phyloP scores from a whole-genome alignment of 2,888 invertebrate species.

The Clostera curtula region DNA sequence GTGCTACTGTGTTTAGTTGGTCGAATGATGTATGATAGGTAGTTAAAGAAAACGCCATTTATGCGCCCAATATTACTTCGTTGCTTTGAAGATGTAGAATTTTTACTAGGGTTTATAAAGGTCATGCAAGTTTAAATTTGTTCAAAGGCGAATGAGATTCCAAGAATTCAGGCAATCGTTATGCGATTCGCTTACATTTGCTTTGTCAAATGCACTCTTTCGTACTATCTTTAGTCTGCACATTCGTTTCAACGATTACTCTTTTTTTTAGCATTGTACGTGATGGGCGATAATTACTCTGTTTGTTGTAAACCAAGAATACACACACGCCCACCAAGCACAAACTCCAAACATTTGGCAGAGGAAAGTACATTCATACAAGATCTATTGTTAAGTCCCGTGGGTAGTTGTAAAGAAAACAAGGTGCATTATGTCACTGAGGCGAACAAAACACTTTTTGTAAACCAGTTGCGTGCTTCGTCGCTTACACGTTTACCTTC shows the following conservation, averaged over 20 bases:
- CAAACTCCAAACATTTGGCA: conserved; percentile 31
- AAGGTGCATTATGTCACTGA: conserved; percentile 10
- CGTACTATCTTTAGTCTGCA: conserved; percentile 1
- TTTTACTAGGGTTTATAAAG: too few relatives aligned
- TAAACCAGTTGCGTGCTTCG: conserved; percentile 9
- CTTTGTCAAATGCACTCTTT: conserved; percentile 5
- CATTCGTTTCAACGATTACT: conserved; percentile 9
- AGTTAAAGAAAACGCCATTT: too few relatives aligned
- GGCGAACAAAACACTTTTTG: conserved; percentile 6
- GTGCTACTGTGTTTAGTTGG: too few relatives aligned
- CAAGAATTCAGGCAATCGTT: conserved; percentile 1
- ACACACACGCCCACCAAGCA: conserved; percentile 24
- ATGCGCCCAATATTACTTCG: too few relatives aligned
- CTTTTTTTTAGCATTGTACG: conserved; percentile 12
- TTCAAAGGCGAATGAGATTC: neutral
- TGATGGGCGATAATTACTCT: conserved; percentile 8
- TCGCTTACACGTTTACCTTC: conserved; percentile 9
- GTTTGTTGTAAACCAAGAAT: conserved; percentile 18
- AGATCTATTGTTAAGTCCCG: conserved; percentile 24
- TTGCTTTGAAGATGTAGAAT: too few relatives aligned
- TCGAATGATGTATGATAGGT: too few relatives aligned
- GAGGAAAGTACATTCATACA: conserved; percentile 22
- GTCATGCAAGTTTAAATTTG: too few relatives aligned
- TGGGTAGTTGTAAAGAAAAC: conserved; percentile 14
- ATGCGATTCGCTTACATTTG: conserved; percentile 4